Base-by-base conservation (phyloP, 2,113 vertebrate genomes). In the Actenoides lindsayi region DNA sequence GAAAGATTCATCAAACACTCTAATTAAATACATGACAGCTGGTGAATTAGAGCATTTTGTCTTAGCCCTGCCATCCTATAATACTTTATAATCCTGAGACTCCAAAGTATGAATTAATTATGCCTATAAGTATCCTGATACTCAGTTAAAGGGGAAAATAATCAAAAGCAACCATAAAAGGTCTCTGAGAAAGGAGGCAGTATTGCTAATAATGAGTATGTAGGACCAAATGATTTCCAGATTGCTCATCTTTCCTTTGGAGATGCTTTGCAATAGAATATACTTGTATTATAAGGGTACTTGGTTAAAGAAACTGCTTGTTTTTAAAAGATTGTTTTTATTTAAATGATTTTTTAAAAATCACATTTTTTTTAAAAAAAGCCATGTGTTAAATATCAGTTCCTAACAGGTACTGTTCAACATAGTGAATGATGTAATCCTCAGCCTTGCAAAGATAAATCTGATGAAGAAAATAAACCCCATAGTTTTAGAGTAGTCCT, bases 1-100 rank as follows among this genome's bases (percentile, higher is more conserved):
- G 79, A 91, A 97, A 97, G 97, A 97, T 97, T 97, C 96, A 94
- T 98, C 94, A 97, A 91, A 97, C 97, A 97, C 97, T 98, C 97
- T 98, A 98, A 98, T 98, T 98, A 98, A 98, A 97, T 97, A 98
- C 97, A 97, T 94, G 97, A 96, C 98, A 98, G 98, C 98, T 98
- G 97, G 97, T 96, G 97, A 97, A 98, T 97, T 98, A 98, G 95
- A 97, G 97, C 94, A 88, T 98, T 98, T 98, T 98, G 97, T 98
- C 98, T 98, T 97, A 88, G 97, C 1, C 9, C 95, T 97, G 94
- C 96, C 95, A 96, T 97, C 91, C 90, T 98, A 70, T 97, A 98
- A 98, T 97, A 94, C 97, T 97, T 98, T 92, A 97, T 98, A 98
- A 98, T 98, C 97, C 97, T 97, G 64, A 94, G 95, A 98, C 97